phyloP scores from a whole-genome alignment of 2,113 vertebrate species.

The Micronycteris hirsuta region DNA sequence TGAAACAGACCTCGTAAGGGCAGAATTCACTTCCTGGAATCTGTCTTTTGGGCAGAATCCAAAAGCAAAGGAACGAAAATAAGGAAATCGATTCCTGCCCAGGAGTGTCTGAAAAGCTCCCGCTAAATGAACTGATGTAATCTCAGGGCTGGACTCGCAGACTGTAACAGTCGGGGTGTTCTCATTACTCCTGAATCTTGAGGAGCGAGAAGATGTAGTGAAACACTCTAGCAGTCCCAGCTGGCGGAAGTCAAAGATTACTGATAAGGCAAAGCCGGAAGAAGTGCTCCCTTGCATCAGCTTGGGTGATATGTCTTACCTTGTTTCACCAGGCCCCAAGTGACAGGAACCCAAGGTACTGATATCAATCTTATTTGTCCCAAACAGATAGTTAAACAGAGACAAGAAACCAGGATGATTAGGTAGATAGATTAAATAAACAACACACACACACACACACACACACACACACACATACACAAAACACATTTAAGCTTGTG shows the following conservation, averaged over 20 bases:
- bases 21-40: conserved; percentile 64
- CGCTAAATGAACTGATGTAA: conserved; percentile 79
- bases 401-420: conserved; percentile 53
- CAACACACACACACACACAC: not conserved
- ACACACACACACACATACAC: not conserved
- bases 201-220: conserved; percentile 60
- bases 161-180: conserved; percentile 64
- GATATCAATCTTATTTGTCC: conserved; percentile 56
- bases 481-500: not conserved
- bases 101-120: conserved; percentile 72
- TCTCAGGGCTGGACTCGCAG: conserved; percentile 67
- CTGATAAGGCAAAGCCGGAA: conserved; percentile 54
- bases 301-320: conserved; percentile 18
- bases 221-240: conserved; percentile 48
- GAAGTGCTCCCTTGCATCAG: not conserved
- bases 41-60: conserved; percentile 61
- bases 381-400: conserved; percentile 51
- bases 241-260: conserved; percentile 68
- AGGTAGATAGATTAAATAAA: conserved; percentile 54
- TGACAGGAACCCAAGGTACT: conserved; percentile 48
- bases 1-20: conserved; percentile 51
- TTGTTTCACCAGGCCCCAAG: conserved; percentile 24
- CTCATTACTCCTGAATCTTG: conserved; percentile 72
- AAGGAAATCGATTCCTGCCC: conserved; percentile 75
- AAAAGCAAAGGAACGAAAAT: conserved; percentile 72